Conservation (phyloP, 1,140 invertebrate genomes). For the Hydropsyche tenuis region DNA sequence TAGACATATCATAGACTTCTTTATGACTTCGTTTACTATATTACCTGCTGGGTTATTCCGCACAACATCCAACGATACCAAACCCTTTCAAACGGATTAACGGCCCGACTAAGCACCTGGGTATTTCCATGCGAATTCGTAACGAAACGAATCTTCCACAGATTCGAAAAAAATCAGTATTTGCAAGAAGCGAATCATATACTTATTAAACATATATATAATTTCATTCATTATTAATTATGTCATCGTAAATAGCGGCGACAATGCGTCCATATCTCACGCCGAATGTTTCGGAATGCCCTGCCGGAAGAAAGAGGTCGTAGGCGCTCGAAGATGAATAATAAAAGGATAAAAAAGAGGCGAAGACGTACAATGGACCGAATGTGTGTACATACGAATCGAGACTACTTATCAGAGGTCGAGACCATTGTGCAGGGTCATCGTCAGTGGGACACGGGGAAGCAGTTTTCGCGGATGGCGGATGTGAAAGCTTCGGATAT, state of each 20-base stretch:
- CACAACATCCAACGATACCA: conserved; percentile 20
- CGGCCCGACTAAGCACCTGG: too few species aligned
- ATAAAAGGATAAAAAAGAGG: not conserved
- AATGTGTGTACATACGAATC: not conserved
- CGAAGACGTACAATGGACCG: not conserved
- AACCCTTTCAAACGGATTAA: conserved; percentile 6
- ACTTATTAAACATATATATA: not conserved
- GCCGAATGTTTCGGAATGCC: conserved; percentile 8
- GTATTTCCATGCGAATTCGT: not conserved
- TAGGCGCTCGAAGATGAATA: not conserved
- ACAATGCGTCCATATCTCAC: conserved; percentile 31
- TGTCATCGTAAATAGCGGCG: conserved; percentile 33
- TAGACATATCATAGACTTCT: conserved; percentile 37
- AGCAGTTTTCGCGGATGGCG: conserved; percentile 19
- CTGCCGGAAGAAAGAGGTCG: conserved; percentile 27
- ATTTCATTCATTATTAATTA: conserved; percentile 16
- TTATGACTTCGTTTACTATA: conserved; percentile 36
- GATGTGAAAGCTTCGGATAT: conserved; percentile 13
- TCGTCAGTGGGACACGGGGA: conserved; percentile 32
- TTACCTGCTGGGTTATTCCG: conserved; percentile 34
- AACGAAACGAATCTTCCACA: not conserved
- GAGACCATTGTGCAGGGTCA: conserved; percentile 30
- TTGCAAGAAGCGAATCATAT: too few species aligned
- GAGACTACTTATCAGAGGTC: conserved; percentile 30
- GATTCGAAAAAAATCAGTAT: not conserved